Conservation (phyloP, 1,140 invertebrate species). For the Brachionus paranguensis region DNA sequence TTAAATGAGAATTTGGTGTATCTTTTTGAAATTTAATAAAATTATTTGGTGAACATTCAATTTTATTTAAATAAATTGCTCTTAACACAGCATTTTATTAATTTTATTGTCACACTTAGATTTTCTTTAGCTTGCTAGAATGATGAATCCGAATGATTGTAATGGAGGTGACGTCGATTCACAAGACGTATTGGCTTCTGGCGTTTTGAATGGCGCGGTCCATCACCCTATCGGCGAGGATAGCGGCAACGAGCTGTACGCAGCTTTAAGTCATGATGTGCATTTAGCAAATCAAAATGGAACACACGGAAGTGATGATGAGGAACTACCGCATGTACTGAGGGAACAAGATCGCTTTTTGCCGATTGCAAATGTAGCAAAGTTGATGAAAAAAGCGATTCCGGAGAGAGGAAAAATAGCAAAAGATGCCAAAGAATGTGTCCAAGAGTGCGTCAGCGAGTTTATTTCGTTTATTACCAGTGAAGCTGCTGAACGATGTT, state of each 20-base stretch:
- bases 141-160: conserved; percentile 40
- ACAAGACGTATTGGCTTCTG: background rate
- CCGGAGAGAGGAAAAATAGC: conserved; percentile 93
- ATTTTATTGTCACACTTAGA: background rate
- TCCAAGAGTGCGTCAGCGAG: conserved; percentile 98
- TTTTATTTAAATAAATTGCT: background rate
- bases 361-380: conserved; percentile 94
- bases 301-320: conserved; percentile 12
- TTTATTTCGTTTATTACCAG: conserved; percentile 99
- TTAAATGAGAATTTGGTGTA: background rate
- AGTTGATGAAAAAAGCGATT: conserved; percentile 97
- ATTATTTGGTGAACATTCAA: background rate
- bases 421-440: conserved; percentile 97
- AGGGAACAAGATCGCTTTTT: conserved; percentile 78
- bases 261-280: background rate
- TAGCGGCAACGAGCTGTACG: background rate
- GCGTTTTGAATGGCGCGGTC: background rate
- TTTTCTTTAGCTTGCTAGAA: background rate
- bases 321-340: conserved; percentile 32
- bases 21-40: background rate
- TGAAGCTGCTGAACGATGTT: conserved; percentile 90
- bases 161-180: conserved; percentile 6
- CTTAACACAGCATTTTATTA: conserved; percentile 6
- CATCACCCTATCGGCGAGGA: background rate
- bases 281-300: background rate